Evolutionary conservation across 2,113 vertebrate species (phyloP).

Genomic region (Gila orcuttii): DNA sequence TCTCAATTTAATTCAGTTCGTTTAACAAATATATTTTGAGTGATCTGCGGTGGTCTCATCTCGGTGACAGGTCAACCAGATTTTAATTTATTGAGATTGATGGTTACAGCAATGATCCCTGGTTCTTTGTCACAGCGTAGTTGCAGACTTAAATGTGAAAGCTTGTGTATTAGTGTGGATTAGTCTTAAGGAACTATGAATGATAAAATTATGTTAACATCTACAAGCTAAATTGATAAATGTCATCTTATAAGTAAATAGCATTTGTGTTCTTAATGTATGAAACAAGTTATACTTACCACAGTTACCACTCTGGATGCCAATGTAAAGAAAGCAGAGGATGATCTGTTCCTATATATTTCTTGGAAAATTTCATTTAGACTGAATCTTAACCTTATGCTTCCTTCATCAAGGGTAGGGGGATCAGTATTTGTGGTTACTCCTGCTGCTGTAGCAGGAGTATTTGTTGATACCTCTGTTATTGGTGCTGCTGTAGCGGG

Average conservation of each 20-base stretch:
- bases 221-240: background rate
- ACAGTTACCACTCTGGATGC: background rate
- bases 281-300: constrained; percentile 22
- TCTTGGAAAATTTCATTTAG: background rate
- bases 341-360: background rate
- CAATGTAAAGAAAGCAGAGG: constrained; percentile 1
- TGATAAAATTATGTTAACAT: background rate
- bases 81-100: background rate
- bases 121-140: background rate
- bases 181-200: background rate
- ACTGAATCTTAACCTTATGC: constrained; percentile 1
- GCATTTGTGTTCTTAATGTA: background rate
- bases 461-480: background rate
- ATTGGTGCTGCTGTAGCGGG: background rate
- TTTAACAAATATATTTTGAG: background rate
- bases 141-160: background rate
- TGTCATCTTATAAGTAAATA: background rate
- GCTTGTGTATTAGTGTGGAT: background rate
- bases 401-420: background rate
- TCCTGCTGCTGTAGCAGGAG: background rate
- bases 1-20: background rate
- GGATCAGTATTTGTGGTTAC: background rate
- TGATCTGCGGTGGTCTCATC: background rate
- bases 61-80: background rate
- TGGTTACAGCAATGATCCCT: too few species aligned